Percentiles rank a stretch among this genome's conserved stretches.
Conservation (phyloP, 2,113 vertebrate genomes). For the Boulengeromyrus knoepffleri region DNA sequence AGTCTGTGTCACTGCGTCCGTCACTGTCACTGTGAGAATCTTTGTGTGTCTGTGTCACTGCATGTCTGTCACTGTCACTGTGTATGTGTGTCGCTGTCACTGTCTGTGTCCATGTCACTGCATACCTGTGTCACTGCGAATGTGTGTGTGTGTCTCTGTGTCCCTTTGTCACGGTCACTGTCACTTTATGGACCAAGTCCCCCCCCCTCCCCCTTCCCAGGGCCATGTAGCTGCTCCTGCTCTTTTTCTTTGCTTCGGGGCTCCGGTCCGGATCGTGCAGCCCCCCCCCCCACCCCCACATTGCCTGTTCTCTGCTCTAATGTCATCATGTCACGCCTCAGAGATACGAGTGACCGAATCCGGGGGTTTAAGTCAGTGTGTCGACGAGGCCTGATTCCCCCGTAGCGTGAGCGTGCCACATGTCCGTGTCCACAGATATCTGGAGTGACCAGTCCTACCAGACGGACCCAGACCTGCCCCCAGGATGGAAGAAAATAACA, state of each 20-base stretch:
- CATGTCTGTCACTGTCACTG: neutral
- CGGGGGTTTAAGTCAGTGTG: neutral
- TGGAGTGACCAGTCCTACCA: slow-evolving; percentile 93
- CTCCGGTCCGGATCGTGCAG: neutral
- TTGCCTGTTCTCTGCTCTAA: neutral
- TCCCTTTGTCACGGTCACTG: neutral
- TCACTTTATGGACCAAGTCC: neutral
- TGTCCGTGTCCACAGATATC: slow-evolving; percentile 66
- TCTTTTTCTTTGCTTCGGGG: neutral
- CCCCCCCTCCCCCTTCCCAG: neutral
- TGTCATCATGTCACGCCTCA: neutral
- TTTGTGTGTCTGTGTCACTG: neutral
- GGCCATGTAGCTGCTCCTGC: neutral
- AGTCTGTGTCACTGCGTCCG: neutral
- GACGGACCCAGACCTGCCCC: slow-evolving; percentile 87
- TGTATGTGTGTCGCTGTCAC: neutral
- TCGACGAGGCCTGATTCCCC: neutral
- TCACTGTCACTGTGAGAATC: too few relatives aligned
- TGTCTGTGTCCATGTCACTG: neutral
- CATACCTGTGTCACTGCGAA: slow-evolving; percentile 5
- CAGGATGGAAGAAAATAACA: slow-evolving; percentile 94
- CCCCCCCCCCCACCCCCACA: neutral
- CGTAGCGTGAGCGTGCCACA: neutral
- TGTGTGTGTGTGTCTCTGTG: neutral
- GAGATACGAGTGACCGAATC: neutral